Evolutionary conservation across 2,113 vertebrate genomes (phyloP).

Genomic region (Machaerirhynchus nigripectus): DNA sequence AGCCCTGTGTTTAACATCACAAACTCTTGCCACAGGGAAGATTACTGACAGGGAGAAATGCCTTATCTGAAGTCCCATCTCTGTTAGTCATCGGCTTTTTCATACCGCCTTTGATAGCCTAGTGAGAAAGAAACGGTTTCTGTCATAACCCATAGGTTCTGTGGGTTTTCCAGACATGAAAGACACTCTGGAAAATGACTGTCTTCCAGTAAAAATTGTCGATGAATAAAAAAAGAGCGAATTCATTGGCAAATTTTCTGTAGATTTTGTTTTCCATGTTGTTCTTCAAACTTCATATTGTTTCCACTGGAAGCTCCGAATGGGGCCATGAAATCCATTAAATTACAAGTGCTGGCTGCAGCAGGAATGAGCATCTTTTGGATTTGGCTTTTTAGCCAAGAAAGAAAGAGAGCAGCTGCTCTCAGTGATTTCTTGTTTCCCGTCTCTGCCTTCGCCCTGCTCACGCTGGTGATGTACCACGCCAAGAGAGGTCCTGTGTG

Average conservation of each 20-base stretch:
- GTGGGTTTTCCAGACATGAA: constrained; percentile 40
- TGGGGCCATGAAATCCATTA: not conserved
- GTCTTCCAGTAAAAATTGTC: constrained; percentile 24
- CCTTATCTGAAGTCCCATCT: constrained; percentile 40
- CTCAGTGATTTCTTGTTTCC: not conserved
- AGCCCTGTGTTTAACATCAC: not conserved
- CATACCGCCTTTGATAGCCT: not conserved
- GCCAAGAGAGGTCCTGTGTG: constrained; percentile 11
- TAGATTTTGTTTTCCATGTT: constrained; percentile 3
- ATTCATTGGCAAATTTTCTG: constrained; percentile 10
- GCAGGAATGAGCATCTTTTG: not conserved
- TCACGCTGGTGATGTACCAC: not conserved
- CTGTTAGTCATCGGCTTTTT: constrained; percentile 29
- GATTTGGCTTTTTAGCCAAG: constrained; percentile 10
- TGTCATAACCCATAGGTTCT: not conserved
- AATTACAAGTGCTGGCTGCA: constrained; percentile 35
- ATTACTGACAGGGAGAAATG: not conserved
- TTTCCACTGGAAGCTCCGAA: not conserved
- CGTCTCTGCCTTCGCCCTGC: not conserved
- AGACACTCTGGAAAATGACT: not conserved
- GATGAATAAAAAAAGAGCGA: not conserved
- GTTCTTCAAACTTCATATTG: not conserved
- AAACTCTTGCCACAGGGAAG: not conserved
- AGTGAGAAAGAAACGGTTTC: constrained; percentile 23
- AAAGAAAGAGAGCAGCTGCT: constrained; percentile 48